phyloP scores from a whole-genome alignment of 2,797 vertebrate species.

The Tiaroga cobitis region DNA sequence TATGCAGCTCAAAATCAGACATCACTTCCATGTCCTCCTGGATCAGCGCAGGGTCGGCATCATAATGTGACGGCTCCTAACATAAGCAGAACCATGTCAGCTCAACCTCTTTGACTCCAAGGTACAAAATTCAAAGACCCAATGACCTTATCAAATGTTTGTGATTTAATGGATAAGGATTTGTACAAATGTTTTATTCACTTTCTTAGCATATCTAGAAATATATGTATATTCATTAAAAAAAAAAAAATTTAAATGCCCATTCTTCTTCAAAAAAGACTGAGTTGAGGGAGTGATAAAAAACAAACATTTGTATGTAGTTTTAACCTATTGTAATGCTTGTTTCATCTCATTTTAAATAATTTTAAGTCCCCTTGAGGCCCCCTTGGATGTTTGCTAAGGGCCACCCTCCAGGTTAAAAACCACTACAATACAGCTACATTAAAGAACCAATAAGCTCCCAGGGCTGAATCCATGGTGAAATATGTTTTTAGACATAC shows the following conservation, averaged over 20 bases:
- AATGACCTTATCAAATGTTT: background rate
- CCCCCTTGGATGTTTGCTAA: background rate
- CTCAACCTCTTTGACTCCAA: background rate
- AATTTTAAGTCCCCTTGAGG: background rate
- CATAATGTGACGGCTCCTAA: constrained; percentile 92
- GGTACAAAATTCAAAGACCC: background rate
- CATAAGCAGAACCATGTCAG: background rate
- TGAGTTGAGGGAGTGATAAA: background rate
- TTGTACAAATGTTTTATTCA: background rate
- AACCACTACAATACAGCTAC: background rate
- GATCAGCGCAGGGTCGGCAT: constrained; percentile 89
- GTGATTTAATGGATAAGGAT: background rate
- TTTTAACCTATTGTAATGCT: background rate
- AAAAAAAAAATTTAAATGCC: no score
- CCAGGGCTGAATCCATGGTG: background rate
- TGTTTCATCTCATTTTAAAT: background rate
- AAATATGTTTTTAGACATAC: background rate
- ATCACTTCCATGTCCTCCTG: constrained; percentile 98
- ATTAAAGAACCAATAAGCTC: background rate
- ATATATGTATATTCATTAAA: no score
- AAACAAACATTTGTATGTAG: background rate
- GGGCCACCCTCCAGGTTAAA: background rate
- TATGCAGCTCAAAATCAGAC: constrained; percentile 96
- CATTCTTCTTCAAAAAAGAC: no score
- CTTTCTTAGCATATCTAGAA: background rate